These are phyloP conservation scores for Sminthurides aquaticus DNA, from an alignment of 2,888 invertebrate species.

Conservation along the genomic window DNA sequence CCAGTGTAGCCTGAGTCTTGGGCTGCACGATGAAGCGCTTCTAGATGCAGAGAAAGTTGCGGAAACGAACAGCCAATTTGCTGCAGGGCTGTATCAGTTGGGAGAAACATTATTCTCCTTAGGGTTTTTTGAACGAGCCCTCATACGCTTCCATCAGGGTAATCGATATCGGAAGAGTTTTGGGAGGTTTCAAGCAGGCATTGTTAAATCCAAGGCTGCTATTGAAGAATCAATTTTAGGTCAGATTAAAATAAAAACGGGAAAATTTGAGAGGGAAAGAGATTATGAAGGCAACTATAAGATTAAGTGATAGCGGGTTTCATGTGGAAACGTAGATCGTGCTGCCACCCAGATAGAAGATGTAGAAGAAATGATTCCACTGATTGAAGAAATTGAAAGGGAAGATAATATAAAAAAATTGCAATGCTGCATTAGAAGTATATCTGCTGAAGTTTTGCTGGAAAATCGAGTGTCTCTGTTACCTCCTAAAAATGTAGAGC, in stretches of 20 bases:
- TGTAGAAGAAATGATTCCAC: conserved; percentile 13
- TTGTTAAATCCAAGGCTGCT: conserved; percentile 11
- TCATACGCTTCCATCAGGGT: conserved; percentile 15
- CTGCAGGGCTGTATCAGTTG: conserved; percentile 9
- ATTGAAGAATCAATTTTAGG: conserved; percentile 14
- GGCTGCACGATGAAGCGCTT: conserved; percentile 12
- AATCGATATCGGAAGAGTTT: conserved; percentile 1
- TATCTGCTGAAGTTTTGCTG: neutral
- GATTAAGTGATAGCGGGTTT: too few species aligned
- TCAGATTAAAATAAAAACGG: neutral
- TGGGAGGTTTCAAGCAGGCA: conserved; percentile 9
- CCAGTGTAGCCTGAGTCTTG: conserved; percentile 18
- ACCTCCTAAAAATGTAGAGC: conserved; percentile 1
- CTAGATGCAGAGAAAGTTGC: conserved; percentile 4
- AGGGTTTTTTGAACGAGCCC: conserved; percentile 20
- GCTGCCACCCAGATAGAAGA: conserved; percentile 21
- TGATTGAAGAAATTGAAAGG: conserved; percentile 20
- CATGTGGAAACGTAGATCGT: neutral
- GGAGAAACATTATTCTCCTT: conserved; percentile 15
- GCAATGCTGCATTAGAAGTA: conserved; percentile 16
- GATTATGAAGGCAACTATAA: too few species aligned
- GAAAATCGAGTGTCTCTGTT: conserved; percentile 3
- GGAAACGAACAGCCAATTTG: neutral
- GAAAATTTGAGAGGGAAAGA: too few species aligned
- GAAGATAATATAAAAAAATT: neutral